Base-by-base conservation (phyloP, 2,888 invertebrate species). In the Agrotis exclamationis region DNA sequence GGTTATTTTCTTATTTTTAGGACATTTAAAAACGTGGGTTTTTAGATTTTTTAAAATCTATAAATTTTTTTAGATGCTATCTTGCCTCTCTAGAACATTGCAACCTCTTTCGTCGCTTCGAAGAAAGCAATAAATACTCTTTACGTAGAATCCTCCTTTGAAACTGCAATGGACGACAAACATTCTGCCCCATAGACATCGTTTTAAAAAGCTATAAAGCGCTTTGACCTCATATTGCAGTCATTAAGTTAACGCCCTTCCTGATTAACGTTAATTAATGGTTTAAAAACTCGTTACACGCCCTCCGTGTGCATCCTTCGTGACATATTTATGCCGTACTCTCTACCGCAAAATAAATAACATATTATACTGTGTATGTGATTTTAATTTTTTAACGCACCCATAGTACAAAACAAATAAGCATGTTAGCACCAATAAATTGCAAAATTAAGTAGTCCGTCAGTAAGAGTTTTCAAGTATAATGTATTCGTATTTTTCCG, bases 221-320 rank as follows among this genome's bases (percentile, higher is more conserved):
- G 53, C 62, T 73, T 59, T 72, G 58, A 56, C 76, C 76, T 77
- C 68, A 76, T 76, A 74, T 75, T 67, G 64, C 33, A 56, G 54
- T 65, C 72, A 72, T 79, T 76, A 78, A 80, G 60, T 79, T 68
- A 74, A 80, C 69, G 80, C 74, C 74, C 84, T 76, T 75, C 82
- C 80, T 79, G 75, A 84, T 84, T 80, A 84, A 70, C 68, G 58
- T 76, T 84, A 82, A 84, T 84, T 64, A 82, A 71, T 70, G 70
- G 70, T 74, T 80, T 72, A 60, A 80, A 84, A 76, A 82, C 74
- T 80, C 82, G 68, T 80, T 78, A 73, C 53, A 62, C 68, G 51
- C 70, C 70, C 74, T 57, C 48, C 39, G 5, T 53, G 44, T 47
- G 44, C 66, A 68, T 76, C 74, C 39, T 57, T 47, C 33, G 45